phyloP scores from a whole-genome alignment of 2,888 invertebrate genomes.

The Odontocolon sp. region DNA sequence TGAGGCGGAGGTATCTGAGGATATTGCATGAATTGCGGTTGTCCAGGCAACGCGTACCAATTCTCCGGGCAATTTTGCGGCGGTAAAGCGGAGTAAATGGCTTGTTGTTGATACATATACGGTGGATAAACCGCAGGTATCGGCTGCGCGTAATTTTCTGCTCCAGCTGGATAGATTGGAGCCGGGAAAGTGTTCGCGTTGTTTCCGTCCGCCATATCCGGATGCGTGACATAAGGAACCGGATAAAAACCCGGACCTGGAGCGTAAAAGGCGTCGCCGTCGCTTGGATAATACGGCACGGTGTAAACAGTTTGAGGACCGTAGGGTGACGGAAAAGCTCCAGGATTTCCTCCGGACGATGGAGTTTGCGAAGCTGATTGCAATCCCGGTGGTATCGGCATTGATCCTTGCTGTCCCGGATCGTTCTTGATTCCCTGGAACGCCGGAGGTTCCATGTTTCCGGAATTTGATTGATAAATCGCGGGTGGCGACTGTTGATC shows the following conservation, averaged over 20 bases:
- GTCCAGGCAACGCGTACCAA: slow-evolving; percentile 71
- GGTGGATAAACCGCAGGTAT: slow-evolving; percentile 68
- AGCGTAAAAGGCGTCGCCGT: slow-evolving; percentile 67
- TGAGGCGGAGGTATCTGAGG: slow-evolving; percentile 55
- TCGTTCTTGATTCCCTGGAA: slow-evolving; percentile 35
- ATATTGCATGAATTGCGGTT: slow-evolving; percentile 68
- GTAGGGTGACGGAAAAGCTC: slow-evolving; percentile 63
- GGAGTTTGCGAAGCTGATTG: slow-evolving; percentile 46
- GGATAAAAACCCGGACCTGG: slow-evolving; percentile 65
- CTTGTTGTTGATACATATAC: slow-evolving; percentile 68
- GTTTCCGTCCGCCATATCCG: slow-evolving; percentile 66
- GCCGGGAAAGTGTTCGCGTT: slow-evolving; percentile 59
- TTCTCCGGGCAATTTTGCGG: slow-evolving; percentile 68
- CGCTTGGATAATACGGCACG: slow-evolving; percentile 65
- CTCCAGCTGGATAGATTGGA: slow-evolving; percentile 41
- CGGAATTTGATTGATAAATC: slow-evolving; percentile 28
- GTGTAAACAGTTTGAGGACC: slow-evolving; percentile 67
- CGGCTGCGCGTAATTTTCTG: slow-evolving; percentile 53
- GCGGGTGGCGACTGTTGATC: slow-evolving; percentile 29
- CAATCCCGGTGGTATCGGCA: slow-evolving; percentile 35
- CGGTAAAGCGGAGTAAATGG: slow-evolving; percentile 59
- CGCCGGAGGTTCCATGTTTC: slow-evolving; percentile 24
- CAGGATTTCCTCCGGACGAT: slow-evolving; percentile 30
- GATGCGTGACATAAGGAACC: slow-evolving; percentile 66
- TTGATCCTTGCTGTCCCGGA: slow-evolving; percentile 42